These are phyloP conservation scores for Chrysopilus asiliformis DNA, from an alignment of 2,888 invertebrate species.

Conservation along the genomic window DNA sequence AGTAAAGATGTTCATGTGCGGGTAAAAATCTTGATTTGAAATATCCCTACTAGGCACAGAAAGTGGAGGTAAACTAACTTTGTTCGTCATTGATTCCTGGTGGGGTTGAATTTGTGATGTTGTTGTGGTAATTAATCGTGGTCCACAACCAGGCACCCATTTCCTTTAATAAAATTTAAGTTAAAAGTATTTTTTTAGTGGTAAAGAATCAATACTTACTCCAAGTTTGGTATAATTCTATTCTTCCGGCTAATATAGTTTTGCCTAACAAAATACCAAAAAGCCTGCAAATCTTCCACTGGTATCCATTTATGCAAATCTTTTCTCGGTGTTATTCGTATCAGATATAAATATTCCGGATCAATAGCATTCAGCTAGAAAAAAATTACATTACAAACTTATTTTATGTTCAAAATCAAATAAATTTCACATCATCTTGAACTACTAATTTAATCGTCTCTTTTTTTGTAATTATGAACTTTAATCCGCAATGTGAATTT, in stretches of 20 bases:
- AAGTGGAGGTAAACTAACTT: conserved; percentile 24
- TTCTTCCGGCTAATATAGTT: conserved; percentile 45
- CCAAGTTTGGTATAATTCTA: conserved; percentile 55
- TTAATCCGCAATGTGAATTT: conserved; percentile 1
- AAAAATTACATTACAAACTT: conserved; percentile 1
- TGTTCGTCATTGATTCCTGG: conserved; percentile 16
- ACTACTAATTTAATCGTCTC: background rate
- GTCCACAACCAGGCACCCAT: conserved; percentile 62
- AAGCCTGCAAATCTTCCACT: conserved; percentile 43
- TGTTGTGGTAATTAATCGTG: conserved; percentile 41
- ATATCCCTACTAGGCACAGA: conserved; percentile 24
- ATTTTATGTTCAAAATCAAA: background rate
- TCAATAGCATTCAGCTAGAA: conserved; percentile 32
- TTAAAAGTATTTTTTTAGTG: conserved; percentile 2
- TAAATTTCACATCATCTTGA: background rate
- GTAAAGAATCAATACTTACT: conserved; percentile 42
- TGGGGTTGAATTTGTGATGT: conserved; percentile 9
- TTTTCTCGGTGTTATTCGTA: conserved; percentile 49
- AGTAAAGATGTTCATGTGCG: conserved; percentile 56
- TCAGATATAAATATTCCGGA: conserved; percentile 45
- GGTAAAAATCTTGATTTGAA: conserved; percentile 25
- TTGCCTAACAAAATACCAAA: conserved; percentile 58
- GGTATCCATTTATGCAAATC: conserved; percentile 39
- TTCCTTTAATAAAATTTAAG: conserved; percentile 35
- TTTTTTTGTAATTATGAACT: conserved; percentile 7